Percentiles rank a stretch among this genome's conserved stretches.
phyloP scores from a whole-genome alignment of 37 sponge, comb jelly and placozoan genomes.

The Ianthella basta region DNA sequence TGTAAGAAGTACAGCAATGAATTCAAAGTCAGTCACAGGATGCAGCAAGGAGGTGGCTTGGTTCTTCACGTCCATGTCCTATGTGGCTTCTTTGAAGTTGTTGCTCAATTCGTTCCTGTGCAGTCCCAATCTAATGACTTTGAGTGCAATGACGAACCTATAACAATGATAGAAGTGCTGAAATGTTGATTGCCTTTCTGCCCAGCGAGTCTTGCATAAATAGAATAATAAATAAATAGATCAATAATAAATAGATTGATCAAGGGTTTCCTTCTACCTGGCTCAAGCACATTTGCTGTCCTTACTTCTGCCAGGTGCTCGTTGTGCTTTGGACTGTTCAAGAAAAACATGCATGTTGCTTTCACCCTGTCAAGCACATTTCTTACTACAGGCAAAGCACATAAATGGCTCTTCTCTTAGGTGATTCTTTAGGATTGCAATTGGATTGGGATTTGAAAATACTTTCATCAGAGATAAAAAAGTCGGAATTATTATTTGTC shows the following conservation, averaged over 20 bases:
- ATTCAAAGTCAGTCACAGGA: constrained; percentile 39
- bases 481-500: background rate
- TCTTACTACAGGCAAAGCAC: constrained; percentile 46
- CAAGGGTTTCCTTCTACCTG: constrained; percentile 29
- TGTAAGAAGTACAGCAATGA: constrained; percentile 20
- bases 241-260: constrained; percentile 53
- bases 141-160: constrained; percentile 34
- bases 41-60: constrained; percentile 43
- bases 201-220: constrained; percentile 61
- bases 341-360: constrained; percentile 28
- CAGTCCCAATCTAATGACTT: constrained; percentile 25
- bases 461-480: constrained; percentile 54
- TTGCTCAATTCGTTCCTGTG: constrained; percentile 38
- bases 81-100: constrained; percentile 22
- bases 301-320: constrained; percentile 39
- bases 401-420: constrained; percentile 35
- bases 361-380: constrained; percentile 44
- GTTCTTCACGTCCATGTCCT: constrained; percentile 35
- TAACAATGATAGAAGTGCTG: constrained; percentile 60
- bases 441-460: constrained; percentile 42
- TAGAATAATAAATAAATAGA: too few relatives aligned
- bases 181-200: constrained; percentile 54
- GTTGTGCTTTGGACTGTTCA: constrained; percentile 47
- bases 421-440: constrained; percentile 49
- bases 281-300: constrained; percentile 15